A percentile compares a stretch with the other conserved stretches of the same genome.
Evolutionary conservation across 1,140 invertebrate genomes (phyloP).

Genomic region (Myzus persicae): DNA sequence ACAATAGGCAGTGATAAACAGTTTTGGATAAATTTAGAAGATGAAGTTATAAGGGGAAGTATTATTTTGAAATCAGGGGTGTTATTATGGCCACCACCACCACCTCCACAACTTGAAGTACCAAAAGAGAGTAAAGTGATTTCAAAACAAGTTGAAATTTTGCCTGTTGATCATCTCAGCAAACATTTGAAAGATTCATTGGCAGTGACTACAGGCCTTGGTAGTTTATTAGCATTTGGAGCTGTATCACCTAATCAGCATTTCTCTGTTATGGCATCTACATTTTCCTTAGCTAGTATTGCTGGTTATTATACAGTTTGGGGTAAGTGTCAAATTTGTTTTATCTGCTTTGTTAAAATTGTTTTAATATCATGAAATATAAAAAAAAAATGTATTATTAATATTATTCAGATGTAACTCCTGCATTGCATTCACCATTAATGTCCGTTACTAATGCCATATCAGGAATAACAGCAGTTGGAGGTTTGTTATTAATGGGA

Average conservation of each 20-base stretch:
- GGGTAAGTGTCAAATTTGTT: constrained; percentile 67
- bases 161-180: neutral
- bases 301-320: constrained; percentile 92
- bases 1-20: constrained; percentile 83
- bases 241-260: constrained; percentile 79
- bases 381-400: too few species aligned
- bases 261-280: constrained; percentile 88
- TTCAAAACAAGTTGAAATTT: constrained; percentile 62
- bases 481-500: constrained; percentile 82
- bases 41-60: constrained; percentile 86
- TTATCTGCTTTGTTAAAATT: neutral
- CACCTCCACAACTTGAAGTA: constrained; percentile 64
- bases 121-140: constrained; percentile 66
- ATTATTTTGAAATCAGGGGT: constrained; percentile 79
- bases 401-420: constrained; percentile 71
- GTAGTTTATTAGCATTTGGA: constrained; percentile 76
- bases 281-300: constrained; percentile 82
- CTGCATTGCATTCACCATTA: constrained; percentile 87
- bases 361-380: neutral
- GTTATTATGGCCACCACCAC: constrained; percentile 83
- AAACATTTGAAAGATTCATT: constrained; percentile 52
- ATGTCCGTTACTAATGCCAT: constrained; percentile 95
- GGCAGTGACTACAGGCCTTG: constrained; percentile 68
- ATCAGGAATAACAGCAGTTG: constrained; percentile 89
- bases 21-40: constrained; percentile 81